Base-by-base conservation (phyloP, 2,888 invertebrate genomes). In the Eulithis testata region DNA sequence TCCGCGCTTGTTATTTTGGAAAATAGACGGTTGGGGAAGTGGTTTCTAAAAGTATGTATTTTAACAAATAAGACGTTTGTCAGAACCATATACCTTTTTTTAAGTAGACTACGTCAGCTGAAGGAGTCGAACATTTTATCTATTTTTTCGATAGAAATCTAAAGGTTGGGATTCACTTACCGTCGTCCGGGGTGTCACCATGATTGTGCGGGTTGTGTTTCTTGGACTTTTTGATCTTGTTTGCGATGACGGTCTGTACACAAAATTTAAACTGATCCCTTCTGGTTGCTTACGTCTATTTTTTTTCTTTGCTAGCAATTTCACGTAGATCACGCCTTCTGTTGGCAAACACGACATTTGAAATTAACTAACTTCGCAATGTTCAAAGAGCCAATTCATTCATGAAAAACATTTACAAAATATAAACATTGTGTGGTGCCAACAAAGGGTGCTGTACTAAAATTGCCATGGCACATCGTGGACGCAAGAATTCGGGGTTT, bases 311-410 rank as follows among this genome's bases (percentile, higher is more conserved):
- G 73, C 78, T 71, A 64, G 77, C 79, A 77, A 73, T 73, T 78
- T 81, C 77, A 71, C 74, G 77, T 77, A 74, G 78, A 78, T 89
- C 84, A 90, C 81, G 84, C 84, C 87, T 87, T 90, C 90, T 90
- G 89, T 78, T 79, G 87, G 85, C 84, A 87, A 87, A 88, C 84
- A 88, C 83, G 87, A 85, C 76, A 80, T 83, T 82, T 65, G 80
- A 69, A 73, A 65, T 58, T 11, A 67, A 75, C 74, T 66, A 53
- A 66, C 44, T 27, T 50, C 63, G 67, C 76, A 79, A 83, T 83
- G 81, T 84, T 82, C 82, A 72, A 75, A 80, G 77, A 71, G 84
- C 86, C 84, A 86, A 84, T 86, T 84, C 81, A 84, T 78, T 73
- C 36, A 27, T n/a, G 58, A 55, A 50, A 49, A 82, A 82, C 72